phyloP scores from a whole-genome alignment of 1,140 invertebrate species.

The Cydia strobilella region DNA sequence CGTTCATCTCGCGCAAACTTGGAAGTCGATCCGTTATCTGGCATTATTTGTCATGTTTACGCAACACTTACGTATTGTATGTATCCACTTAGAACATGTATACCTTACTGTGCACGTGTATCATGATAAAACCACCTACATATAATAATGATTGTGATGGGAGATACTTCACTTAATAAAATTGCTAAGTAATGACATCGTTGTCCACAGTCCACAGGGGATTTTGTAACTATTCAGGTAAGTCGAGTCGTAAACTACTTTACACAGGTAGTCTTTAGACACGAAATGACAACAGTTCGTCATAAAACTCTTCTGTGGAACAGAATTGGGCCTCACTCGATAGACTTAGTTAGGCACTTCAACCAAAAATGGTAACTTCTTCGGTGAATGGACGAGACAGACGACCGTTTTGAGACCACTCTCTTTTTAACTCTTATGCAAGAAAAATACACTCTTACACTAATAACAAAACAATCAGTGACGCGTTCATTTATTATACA shows the following conservation, averaged over 20 bases:
- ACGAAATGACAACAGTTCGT: neutral
- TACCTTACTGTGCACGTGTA: neutral
- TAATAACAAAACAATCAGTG: too few relatives aligned
- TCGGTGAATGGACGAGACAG: too few relatives aligned
- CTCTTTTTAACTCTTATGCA: too few relatives aligned
- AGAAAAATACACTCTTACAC: too few relatives aligned
- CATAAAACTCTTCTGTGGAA: neutral
- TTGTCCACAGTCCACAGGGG: neutral
- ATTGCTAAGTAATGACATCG: conserved; percentile 1
- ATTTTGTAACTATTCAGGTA: neutral
- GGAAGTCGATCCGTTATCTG: neutral
- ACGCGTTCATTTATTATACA: too few relatives aligned
- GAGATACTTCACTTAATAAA: neutral
- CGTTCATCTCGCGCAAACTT: conserved; percentile 11
- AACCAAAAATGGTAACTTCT: too few relatives aligned
- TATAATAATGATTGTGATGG: conserved; percentile 4
- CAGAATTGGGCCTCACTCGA: too few relatives aligned
- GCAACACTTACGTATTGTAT: neutral
- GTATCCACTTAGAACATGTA: neutral
- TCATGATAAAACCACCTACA: neutral
- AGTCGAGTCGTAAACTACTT: neutral
- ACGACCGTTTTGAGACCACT: too few relatives aligned
- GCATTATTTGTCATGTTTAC: conserved; percentile 11
- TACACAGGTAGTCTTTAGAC: neutral
- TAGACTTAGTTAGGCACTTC: too few relatives aligned